These are phyloP conservation scores for Bombus picipes DNA, from an alignment of 1,140 invertebrate genomes.

Conservation along the genomic window DNA sequence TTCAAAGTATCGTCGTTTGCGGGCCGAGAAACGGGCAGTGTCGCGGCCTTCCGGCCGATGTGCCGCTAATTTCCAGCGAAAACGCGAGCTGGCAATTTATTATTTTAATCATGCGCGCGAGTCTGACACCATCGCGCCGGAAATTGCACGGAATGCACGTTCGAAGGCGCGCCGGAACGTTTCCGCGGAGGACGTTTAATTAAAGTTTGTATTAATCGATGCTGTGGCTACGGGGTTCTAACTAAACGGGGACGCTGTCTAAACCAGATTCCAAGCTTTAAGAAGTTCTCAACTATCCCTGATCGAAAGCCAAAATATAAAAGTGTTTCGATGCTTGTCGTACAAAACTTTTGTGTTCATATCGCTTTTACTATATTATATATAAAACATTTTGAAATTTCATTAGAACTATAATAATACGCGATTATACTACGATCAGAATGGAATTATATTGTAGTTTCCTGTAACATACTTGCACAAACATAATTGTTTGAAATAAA, in stretches of 20 bases:
- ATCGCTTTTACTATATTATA: too few relatives aligned
- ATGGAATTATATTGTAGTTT: too few relatives aligned
- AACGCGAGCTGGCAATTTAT: conserved; percentile 67
- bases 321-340: too few relatives aligned
- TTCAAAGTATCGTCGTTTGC: conserved; percentile 53
- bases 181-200: neutral
- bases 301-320: neutral
- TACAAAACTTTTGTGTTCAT: too few relatives aligned
- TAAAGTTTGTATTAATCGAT: neutral
- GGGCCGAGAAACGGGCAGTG: conserved; percentile 14
- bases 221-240: neutral
- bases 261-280: neutral
- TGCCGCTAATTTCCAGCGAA: conserved; percentile 65
- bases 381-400: too few relatives aligned
- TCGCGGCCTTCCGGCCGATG: neutral
- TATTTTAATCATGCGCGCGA: conserved; percentile 71
- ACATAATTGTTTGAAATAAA: too few relatives aligned
- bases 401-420: too few relatives aligned
- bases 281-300: neutral
- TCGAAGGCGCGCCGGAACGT: neutral
- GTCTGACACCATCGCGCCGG: neutral
- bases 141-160: neutral
- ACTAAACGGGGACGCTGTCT: neutral
- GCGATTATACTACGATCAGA: too few relatives aligned
- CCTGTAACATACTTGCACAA: too few relatives aligned